Evolutionary conservation across 2,888 invertebrate species (phyloP).

Genomic region (Amiota minor): DNA sequence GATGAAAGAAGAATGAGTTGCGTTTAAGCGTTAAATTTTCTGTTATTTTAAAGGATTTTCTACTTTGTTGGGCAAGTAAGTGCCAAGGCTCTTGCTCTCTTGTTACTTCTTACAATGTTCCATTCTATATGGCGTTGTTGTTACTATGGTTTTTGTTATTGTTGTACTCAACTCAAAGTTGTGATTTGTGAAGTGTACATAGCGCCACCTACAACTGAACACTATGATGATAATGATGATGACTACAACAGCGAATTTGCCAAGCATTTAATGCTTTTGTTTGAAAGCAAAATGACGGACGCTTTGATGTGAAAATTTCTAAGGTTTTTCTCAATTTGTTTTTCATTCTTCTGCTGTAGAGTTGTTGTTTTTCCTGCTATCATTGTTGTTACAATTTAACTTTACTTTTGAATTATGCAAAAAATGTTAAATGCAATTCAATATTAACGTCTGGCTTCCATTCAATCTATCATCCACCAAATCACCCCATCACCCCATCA

Average conservation of each 20-base stretch:
- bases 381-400: slow-evolving; percentile 37
- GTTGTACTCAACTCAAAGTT: slow-evolving; percentile 28
- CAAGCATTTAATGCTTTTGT: not conserved
- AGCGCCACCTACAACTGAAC: not conserved
- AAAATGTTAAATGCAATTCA: slow-evolving; percentile 71
- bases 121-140: too few species aligned
- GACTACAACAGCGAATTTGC: not conserved
- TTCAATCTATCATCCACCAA: not conserved
- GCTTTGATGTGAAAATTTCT: not conserved
- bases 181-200: slow-evolving; percentile 10
- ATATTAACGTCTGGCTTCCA: slow-evolving; percentile 47
- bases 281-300: not conserved
- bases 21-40: slow-evolving; percentile 59
- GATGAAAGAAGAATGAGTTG: not conserved
- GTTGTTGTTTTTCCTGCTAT: slow-evolving; percentile 16
- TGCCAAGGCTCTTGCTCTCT: slow-evolving; percentile 34
- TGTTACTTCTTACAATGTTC: not conserved
- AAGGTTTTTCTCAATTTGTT: not conserved
- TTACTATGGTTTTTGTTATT: not conserved
- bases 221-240: not conserved
- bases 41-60: slow-evolving; percentile 71
- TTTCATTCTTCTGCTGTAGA: too few species aligned
- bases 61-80: slow-evolving; percentile 68
- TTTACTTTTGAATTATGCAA: slow-evolving; percentile 62
- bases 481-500: not conserved